Evolutionary conservation across 2,797 vertebrate genomes (phyloP), one percentile per base, ranked within the genome.

Genomic region (Coreius guichenoti): DNA sequence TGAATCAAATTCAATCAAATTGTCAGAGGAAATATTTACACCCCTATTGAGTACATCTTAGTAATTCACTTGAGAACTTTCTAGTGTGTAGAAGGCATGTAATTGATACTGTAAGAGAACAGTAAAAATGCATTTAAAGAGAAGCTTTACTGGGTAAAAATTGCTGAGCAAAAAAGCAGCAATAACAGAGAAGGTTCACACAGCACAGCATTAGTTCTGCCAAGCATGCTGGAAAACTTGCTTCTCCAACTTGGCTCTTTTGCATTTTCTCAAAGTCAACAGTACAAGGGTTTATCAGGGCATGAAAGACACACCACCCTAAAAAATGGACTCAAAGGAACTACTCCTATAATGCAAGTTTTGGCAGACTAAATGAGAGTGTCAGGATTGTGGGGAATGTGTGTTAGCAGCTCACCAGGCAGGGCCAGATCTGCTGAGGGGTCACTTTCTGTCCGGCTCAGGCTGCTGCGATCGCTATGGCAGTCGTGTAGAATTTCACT

Each of bases 401-500:
- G 36, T 75, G 26, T 39, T 69, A 67, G 33, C 5, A 4, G 63
- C 84, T 88, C 93, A 99, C 98, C 97, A 94, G 97, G 97, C 92
- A 99, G 94, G 90, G 94, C 98, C 75, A 98, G 91, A 1, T 98
- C 96, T 0, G 96, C 95, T 0, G 96, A 94, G 0, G 95, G 94
- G 88, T 97, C 96, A 0, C 94, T 96, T 86, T 96, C 95, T 0
- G 93, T 91, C 80, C 93, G 95, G 36, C 95, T 94, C 88, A 95
- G 93, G 92, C 95, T 94, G 83, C 95, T 94, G 93, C 93, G 94
- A 81, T 98, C 96, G 0, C 96, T 94, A 93, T 94, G 95, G 88
- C 96, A 94, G 19, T 98, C 98, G 90, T 98, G 97, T 65, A 98
- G 92, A 86, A 98, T 95, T 0, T 97, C 96, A 70, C 94, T 96